phyloP scores from a whole-genome alignment of 2,797 vertebrate genomes.

The Hylomyscus alleni region DNA sequence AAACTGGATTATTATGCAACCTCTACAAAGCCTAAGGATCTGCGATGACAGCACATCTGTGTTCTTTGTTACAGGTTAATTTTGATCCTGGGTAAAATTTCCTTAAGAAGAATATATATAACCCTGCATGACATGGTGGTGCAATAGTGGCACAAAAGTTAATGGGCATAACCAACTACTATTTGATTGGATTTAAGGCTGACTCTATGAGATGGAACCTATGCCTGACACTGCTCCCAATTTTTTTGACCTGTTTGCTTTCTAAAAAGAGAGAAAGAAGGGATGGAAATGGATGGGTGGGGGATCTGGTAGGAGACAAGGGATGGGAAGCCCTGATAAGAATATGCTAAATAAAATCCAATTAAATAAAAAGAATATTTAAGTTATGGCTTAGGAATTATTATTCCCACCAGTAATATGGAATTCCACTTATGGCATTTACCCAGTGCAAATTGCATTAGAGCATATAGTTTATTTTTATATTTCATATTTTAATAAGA shows the following conservation, averaged over 20 bases:
- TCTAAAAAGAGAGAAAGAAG: neutral
- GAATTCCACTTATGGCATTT: neutral
- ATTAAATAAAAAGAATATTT: neutral
- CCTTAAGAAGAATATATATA: neutral
- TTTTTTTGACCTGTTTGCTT: neutral
- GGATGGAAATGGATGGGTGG: neutral
- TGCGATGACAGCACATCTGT: neutral
- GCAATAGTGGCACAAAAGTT: neutral
- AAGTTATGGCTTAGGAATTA: neutral
- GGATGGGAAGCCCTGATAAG: neutral
- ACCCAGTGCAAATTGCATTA: neutral
- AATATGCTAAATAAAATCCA: neutral
- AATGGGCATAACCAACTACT: neutral
- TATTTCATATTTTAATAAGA: conserved; percentile 6
- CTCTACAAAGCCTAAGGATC: neutral
- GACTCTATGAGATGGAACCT: neutral
- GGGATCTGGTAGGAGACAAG: neutral
- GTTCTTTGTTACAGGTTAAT: conserved; percentile 25
- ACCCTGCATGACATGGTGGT: too few species aligned
- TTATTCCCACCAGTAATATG: neutral
- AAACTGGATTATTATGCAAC: neutral
- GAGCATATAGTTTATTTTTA: conserved; percentile 13
- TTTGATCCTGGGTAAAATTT: neutral
- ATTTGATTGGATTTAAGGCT: neutral
- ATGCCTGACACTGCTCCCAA: too few species aligned